Evolutionary conservation across 2,888 invertebrate species (phyloP).

Genomic region (Diogma glabrata): DNA sequence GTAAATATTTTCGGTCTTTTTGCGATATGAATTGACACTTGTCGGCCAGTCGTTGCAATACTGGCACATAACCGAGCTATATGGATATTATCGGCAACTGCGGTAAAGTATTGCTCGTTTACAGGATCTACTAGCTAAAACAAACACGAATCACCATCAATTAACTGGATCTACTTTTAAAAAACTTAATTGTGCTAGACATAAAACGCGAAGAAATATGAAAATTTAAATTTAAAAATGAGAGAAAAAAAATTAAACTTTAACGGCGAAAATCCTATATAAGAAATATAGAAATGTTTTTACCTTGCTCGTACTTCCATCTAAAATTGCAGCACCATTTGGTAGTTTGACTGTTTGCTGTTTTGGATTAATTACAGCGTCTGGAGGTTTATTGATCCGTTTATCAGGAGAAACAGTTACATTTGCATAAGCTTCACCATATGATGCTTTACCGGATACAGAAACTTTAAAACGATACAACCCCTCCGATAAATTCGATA

Average conservation of each 20-base stretch:
- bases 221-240: not conserved
- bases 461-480: conserved; percentile 76
- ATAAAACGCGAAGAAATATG: not conserved
- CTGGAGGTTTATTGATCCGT: conserved; percentile 70
- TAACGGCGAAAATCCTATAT: not conserved
- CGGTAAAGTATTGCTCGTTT: no score
- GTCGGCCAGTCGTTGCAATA: no score
- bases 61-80: no score
- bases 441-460: conserved; percentile 66
- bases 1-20: no score
- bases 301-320: conserved; percentile 64
- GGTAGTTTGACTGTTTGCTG: conserved; percentile 80
- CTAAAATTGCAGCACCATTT: conserved; percentile 80
- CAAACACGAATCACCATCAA: no score
- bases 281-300: not conserved
- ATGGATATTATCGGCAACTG: no score
- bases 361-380: conserved; percentile 74
- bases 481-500: conserved; percentile 76
- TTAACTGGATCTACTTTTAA: no score
- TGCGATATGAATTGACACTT: no score
- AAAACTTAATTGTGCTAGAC: no score
- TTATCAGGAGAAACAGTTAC: conserved; percentile 80
- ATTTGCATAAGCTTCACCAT: conserved; percentile 76
- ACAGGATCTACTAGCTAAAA: no score
- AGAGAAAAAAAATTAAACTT: not conserved